phyloP scores from a whole-genome alignment of 2,888 invertebrate species.

The Acanthococcus lagerstroemiae region DNA sequence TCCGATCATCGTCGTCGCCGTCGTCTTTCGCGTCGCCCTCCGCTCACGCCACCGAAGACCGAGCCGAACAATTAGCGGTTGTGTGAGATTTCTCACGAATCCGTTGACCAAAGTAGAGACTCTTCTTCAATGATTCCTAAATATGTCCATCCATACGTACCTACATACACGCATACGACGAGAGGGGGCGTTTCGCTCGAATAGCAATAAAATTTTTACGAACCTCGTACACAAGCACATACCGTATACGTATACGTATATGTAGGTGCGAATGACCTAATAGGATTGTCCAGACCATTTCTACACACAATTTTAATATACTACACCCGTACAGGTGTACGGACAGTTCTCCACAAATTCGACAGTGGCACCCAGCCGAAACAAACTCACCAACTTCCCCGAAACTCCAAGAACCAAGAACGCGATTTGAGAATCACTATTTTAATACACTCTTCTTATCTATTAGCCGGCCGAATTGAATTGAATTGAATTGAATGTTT shows the following conservation, averaged over 20 bases:
- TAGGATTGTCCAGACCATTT: too few relatives aligned
- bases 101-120: conserved; percentile 27
- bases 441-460: not conserved
- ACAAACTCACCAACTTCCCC: not conserved
- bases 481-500: not conserved
- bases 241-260: too few relatives aligned
- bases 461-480: too few relatives aligned
- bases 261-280: too few relatives aligned
- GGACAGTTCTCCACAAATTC: too few relatives aligned
- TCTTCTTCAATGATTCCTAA: conserved; percentile 19
- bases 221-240: too few relatives aligned
- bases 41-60: not conserved
- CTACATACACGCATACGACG: not conserved
- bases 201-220: too few relatives aligned
- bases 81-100: conserved; percentile 29
- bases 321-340: too few relatives aligned
- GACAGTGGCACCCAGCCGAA: too few relatives aligned
- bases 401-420: not conserved
- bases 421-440: not conserved
- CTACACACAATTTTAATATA: too few relatives aligned
- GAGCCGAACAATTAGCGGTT: conserved; percentile 24
- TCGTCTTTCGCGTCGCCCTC: not conserved
- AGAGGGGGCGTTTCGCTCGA: not conserved
- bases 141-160: not conserved
- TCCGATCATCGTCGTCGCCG: not conserved